These are phyloP conservation scores for Ditylenchus weischeri DNA, from an alignment of 2,888 invertebrate genomes.

Conservation along the genomic window DNA sequence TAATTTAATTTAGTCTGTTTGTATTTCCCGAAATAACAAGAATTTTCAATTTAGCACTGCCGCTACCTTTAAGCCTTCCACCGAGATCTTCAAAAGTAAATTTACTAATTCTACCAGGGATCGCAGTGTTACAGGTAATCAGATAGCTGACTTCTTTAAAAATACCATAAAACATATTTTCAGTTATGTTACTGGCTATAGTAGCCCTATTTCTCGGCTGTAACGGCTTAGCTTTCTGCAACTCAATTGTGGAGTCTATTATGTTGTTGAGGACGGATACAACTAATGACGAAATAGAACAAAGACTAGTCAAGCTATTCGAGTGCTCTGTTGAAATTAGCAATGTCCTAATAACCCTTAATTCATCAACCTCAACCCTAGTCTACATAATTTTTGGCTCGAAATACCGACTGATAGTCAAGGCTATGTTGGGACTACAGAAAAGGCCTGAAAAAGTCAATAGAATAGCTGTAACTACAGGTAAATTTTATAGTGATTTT, in stretches of 20 bases:
- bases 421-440: slow-evolving; percentile 52
- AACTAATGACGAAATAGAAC: slow-evolving; percentile 6
- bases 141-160: no score
- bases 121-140: slow-evolving; percentile 42
- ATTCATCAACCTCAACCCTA: slow-evolving; percentile 56
- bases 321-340: slow-evolving; percentile 23
- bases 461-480: slow-evolving; percentile 2
- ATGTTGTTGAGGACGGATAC: slow-evolving; percentile 19
- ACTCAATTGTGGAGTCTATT: slow-evolving; percentile 54
- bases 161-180: not conserved
- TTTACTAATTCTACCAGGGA: slow-evolving; percentile 47
- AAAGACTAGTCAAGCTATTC: slow-evolving; percentile 21
- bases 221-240: slow-evolving; percentile 57
- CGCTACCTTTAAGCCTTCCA: slow-evolving; percentile 31
- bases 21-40: no score
- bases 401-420: slow-evolving; percentile 55
- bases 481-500: not conserved
- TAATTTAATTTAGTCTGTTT: no score
- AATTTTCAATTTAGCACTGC: not conserved
- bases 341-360: slow-evolving; percentile 54
- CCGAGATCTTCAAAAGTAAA: slow-evolving; percentile 36
- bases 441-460: slow-evolving; percentile 30
- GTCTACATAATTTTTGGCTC: slow-evolving; percentile 54
- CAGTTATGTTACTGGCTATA: slow-evolving; percentile 55
- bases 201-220: slow-evolving; percentile 57